Base-by-base conservation (phyloP, 2,888 invertebrate species). In the Pollenia angustigena region DNA sequence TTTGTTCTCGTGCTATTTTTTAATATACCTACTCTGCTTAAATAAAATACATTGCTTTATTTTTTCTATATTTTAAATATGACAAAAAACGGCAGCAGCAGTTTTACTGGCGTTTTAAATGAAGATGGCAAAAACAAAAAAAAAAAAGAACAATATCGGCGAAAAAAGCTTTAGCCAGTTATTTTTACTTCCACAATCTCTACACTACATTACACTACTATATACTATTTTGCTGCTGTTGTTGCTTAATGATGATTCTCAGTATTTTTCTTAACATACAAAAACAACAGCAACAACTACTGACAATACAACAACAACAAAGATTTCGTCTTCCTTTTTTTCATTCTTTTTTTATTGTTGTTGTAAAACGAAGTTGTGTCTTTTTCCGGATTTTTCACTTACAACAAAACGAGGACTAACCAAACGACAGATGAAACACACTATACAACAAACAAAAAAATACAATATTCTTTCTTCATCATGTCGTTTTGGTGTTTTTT, bases 381-480 rank as follows among this genome's bases (percentile, higher is more conserved):
- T 87, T 87, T 84, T 86, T 87, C 87, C 87, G 87, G 87, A 87
- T 87, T 87, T 85, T 87, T 81, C 81, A 87, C 81, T 87, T 87
- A 84, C 87, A 87, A 84, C 81, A 84, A 84, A 84, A 87, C 80
- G 75, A 86, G 79, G 86, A 84, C 80, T 76, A 68, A 79, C 69
- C 66, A 82, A 79, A 74, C 82, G 79, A 76, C 81, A 81, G 84
- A 87, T 76, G 68, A 68, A 72, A 74, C 60, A 79, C 78, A 76
- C 64, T 60, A 71, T 74, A 81, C 71, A 78, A 85, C 32, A 4
- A 6, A 32, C 32, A 46, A 79, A 48, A 10, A 56, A 60, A 72
- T 50, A 64, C 46, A 56, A 48, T 40, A 58, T 81, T 76, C 58
- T 50, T 75, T 74, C 42, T 72, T 85, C 83, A 80, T 84, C 60